phyloP scores from a whole-genome alignment of 1,140 invertebrate species.

The Camponotus pennsylvanicus region DNA sequence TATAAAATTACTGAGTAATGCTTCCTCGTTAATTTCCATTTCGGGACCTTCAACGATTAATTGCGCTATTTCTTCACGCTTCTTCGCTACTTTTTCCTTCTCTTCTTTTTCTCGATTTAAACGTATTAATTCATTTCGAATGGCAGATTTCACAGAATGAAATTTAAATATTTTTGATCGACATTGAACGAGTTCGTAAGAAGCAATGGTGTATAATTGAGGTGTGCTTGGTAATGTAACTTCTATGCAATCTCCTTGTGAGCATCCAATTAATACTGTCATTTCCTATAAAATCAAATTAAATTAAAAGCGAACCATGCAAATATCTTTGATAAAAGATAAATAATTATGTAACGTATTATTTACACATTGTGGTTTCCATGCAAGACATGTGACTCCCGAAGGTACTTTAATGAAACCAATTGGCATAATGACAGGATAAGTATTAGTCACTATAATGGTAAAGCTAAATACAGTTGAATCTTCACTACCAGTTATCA shows the following conservation, averaged over 20 bases:
- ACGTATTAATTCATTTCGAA: conserved; percentile 85
- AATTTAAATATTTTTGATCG: conserved; percentile 85
- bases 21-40: conserved; percentile 87
- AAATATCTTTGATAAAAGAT: conserved; percentile 1
- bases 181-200: conserved; percentile 84
- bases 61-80: conserved; percentile 86
- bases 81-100: conserved; percentile 86
- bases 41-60: conserved; percentile 87
- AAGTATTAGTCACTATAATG: conserved; percentile 77
- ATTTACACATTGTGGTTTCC: conserved; percentile 87
- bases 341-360: conserved; percentile 25
- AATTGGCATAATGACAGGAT: conserved; percentile 87
- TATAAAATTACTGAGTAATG: conserved; percentile 84
- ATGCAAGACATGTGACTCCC: conserved; percentile 88
- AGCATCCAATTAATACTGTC: conserved; percentile 87
- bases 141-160: conserved; percentile 87
- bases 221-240: conserved; percentile 84
- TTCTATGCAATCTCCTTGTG: conserved; percentile 86
- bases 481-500: conserved; percentile 90
- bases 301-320: conserved; percentile 8
- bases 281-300: conserved; percentile 72
- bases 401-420: conserved; percentile 89
- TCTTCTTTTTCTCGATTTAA: conserved; percentile 83
- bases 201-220: conserved; percentile 83
- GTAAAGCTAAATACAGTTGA: conserved; percentile 89